A percentile compares a stretch with the other conserved stretches of the same genome.
phyloP scores from a whole-genome alignment of 2,113 vertebrate genomes.

The Gymnocephalus cernua region DNA sequence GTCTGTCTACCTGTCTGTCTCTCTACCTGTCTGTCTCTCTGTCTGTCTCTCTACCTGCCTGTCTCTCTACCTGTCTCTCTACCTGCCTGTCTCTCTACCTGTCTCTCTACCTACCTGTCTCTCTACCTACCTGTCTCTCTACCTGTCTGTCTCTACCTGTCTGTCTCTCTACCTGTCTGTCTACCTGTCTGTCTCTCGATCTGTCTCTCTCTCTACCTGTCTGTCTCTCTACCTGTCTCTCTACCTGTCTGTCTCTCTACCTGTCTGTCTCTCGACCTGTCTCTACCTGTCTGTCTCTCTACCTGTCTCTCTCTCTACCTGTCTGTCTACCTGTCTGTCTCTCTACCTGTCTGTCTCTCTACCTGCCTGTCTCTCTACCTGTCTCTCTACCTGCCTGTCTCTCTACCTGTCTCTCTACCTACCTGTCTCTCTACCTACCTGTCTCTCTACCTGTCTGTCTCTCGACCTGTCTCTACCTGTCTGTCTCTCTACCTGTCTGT shows the following conservation, averaged over 20 bases:
- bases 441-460: too few species aligned
- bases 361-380: neutral
- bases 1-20: neutral
- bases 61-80: neutral
- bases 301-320: too few species aligned
- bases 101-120: too few species aligned
- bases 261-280: too few species aligned
- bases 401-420: too few species aligned
- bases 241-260: neutral
- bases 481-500: too few species aligned
- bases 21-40: slow-evolving; percentile 25
- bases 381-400: neutral
- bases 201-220: slow-evolving; percentile 31
- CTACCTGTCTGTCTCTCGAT: slow-evolving; percentile 13
- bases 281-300: too few species aligned
- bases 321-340: neutral
- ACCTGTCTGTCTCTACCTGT: neutral
- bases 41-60: slow-evolving; percentile 25
- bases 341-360: neutral
- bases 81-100: neutral
- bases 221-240: neutral
- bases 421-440: too few species aligned
- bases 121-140: neutral
- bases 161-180: neutral
- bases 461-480: too few species aligned